phyloP scores from a whole-genome alignment of 2,888 invertebrate genomes.

The Drosophila macrothrix region DNA sequence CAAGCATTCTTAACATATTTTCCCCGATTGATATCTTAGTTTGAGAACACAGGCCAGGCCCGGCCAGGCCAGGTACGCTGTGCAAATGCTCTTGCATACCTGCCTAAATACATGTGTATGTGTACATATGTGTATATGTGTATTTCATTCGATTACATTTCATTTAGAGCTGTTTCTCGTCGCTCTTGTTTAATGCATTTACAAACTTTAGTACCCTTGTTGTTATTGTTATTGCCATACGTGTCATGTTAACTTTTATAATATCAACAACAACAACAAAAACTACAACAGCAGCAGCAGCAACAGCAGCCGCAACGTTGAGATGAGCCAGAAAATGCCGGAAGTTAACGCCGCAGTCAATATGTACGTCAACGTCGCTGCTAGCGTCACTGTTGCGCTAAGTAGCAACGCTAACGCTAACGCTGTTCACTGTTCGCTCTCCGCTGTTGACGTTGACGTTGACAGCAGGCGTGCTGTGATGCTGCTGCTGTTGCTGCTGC shows the following conservation, averaged over 20 bases:
- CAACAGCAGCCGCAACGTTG: conserved; percentile 5
- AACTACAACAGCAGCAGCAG: conserved; percentile 3
- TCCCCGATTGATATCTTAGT: conserved; percentile 53
- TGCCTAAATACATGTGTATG: background rate
- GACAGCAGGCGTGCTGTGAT: conserved; percentile 41
- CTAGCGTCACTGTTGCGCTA: conserved; percentile 31
- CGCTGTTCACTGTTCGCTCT: conserved; percentile 15
- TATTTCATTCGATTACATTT: conserved; percentile 44
- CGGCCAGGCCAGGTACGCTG: conserved; percentile 27
- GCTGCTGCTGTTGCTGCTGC: conserved; percentile 35
- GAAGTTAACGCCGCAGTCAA: conserved; percentile 63
- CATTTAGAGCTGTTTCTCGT: conserved; percentile 23
- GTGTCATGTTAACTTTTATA: conserved; percentile 53
- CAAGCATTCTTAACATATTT: conserved; percentile 70
- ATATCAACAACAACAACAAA: conserved; percentile 30
- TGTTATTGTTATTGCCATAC: conserved; percentile 52
- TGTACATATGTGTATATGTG: background rate
- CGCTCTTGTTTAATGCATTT: conserved; percentile 35
- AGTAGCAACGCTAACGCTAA: conserved; percentile 19
- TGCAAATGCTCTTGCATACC: conserved; percentile 13
- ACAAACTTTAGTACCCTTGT: conserved; percentile 26
- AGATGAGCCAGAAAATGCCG: conserved; percentile 75
- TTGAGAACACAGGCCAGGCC: conserved; percentile 24
- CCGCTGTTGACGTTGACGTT: conserved; percentile 36
- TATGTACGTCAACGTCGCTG: conserved; percentile 41